Base-by-base conservation (phyloP, 2,888 invertebrate species). In the Clepsis dumicolana region DNA sequence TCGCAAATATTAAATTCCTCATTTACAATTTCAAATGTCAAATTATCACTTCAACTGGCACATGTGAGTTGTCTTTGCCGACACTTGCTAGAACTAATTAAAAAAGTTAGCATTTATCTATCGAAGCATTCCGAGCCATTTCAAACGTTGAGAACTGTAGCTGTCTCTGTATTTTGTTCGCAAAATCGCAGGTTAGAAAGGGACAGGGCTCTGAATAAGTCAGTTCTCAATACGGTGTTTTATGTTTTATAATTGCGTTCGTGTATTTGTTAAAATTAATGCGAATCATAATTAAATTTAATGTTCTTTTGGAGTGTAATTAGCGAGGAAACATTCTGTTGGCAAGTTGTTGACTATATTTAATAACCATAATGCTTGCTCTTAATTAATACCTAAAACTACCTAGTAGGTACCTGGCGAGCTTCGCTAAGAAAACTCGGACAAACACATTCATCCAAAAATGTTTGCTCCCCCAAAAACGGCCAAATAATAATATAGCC, bases 51-150 rank as follows among this genome's bases (percentile, higher is more conserved):
- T 24, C 0, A 25, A 59, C 24, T 38, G 41, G 59, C 25, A 8
- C 21, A 2, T 25, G 41, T 59, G 8, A 41, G 59, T 59, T 25
- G 25, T 24, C 59, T 59, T 59, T 16, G 59, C 25, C 21, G 14
- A 59, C 57, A 41, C 41, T 41, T 59, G 14, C 3, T 4, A 24
- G 59, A 41, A 59, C 25, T 16, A 25, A 59, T 59, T 59, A 29
- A 61, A 61, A 48, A 61, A 61, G 60, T 61, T 48, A 21, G 41
- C 25, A 3, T 41, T 59, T 59, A 16, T 59, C 60, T 48, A 61
- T 61, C 29, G 59, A 16, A 44, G 3, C 16, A 24, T 14, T 41
- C 21, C 48, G 7, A 48, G 60, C 27, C 18, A 29, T 48, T 61
- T 29, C 18, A 41, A 4, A 8, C 27, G 10, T n/a, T 44, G 59